Conservation (phyloP, 2,113 vertebrate species). For the Erythrocercus mccallii region DNA sequence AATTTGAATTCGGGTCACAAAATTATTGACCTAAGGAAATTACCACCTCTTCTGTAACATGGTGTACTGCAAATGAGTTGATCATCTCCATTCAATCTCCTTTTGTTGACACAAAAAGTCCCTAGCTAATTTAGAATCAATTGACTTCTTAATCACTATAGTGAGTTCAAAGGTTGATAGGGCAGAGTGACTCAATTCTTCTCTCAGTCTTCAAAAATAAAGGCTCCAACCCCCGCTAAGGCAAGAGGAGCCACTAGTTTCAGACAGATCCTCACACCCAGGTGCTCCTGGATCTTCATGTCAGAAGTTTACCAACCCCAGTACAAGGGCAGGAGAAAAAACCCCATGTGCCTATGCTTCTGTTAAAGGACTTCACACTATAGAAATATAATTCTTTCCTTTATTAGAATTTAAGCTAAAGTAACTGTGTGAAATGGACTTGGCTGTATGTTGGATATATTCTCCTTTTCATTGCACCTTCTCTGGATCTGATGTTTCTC, state of each 20-base stretch:
- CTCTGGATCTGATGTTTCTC: not conserved
- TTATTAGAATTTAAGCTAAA: not conserved
- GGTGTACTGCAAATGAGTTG: not conserved
- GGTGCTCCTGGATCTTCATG: not conserved
- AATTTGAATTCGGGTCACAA: not conserved
- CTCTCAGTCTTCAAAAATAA: not conserved
- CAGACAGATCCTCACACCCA: not conserved
- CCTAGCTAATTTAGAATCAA: not conserved
- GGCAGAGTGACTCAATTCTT: not conserved
- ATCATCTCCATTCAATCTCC: not conserved
- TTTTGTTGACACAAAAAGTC: constrained; percentile 4
- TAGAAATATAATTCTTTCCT: not conserved
- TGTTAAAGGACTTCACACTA: not conserved
- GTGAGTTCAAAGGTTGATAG: not conserved
- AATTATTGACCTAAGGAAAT: not conserved
- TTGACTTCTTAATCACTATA: not conserved
- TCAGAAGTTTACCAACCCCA: not conserved
- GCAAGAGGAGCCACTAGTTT: not conserved
- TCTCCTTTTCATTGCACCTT: not conserved
- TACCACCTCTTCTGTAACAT: not conserved
- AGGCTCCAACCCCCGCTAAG: not conserved
- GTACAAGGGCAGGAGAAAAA: not conserved
- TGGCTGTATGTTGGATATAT: not conserved
- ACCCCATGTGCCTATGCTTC: not conserved
- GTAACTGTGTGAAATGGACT: not conserved